These are phyloP conservation scores for Osmoderma eremita DNA, from an alignment of 2,888 invertebrate species.

Conservation along the genomic window DNA sequence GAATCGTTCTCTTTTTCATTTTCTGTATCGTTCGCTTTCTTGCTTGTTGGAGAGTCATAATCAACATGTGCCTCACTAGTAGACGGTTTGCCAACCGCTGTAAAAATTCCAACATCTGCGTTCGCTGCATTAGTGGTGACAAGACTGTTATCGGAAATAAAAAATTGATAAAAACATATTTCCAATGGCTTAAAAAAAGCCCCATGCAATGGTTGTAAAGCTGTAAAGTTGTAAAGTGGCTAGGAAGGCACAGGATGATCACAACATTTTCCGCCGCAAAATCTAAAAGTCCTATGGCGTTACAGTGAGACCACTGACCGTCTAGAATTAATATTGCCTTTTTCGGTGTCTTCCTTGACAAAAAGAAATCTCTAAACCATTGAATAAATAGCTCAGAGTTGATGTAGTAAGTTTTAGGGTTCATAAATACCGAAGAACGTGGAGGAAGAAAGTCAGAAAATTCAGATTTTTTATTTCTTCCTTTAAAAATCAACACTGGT, in stretches of 20 bases:
- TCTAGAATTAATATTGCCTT: too few species aligned
- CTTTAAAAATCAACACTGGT: slow-evolving; percentile 51
- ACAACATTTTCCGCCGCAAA: slow-evolving; percentile 39
- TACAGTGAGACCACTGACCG: slow-evolving; percentile 43
- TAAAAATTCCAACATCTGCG: too few species aligned
- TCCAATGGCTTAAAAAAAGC: slow-evolving; percentile 42
- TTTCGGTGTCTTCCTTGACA: slow-evolving; percentile 42
- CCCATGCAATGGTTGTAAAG: slow-evolving; percentile 44
- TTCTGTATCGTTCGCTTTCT: too few species aligned
- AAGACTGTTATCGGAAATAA: too few species aligned
- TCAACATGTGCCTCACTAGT: too few species aligned
- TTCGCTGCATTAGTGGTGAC: too few species aligned
- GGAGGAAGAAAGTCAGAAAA: slow-evolving; percentile 46
- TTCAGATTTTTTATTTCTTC: slow-evolving; percentile 49
- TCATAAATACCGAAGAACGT: slow-evolving; percentile 48
- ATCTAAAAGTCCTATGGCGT: slow-evolving; percentile 37
- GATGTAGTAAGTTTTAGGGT: slow-evolving; percentile 14
- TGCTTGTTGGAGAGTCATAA: too few species aligned
- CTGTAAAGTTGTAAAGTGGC: slow-evolving; percentile 45
- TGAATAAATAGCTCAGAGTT: slow-evolving; percentile 18
- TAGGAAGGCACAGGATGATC: slow-evolving; percentile 42
- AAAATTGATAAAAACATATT: slow-evolving; percentile 34
- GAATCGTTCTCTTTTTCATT: background rate
- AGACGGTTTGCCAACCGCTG: too few species aligned
- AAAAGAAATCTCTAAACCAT: slow-evolving; percentile 33